Base-by-base conservation (phyloP, 92 coral and sea anemone genomes). In the Metridium senile region DNA sequence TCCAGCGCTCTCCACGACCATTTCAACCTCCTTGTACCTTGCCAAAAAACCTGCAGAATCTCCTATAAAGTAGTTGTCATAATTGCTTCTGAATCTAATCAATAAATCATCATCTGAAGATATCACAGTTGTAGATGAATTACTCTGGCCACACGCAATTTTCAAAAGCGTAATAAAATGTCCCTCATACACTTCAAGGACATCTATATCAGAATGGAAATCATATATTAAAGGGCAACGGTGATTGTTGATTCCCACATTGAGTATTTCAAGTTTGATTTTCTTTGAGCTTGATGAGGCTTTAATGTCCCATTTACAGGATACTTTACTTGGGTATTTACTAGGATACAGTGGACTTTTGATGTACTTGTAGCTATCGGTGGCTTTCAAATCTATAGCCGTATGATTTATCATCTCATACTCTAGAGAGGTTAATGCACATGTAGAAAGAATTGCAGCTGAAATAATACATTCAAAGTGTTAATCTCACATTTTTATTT, bases 31-130 rank as follows among this genome's bases (percentile, higher is more conserved):
- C n/a, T 52, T 39, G 13, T 4, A 43, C 16, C 9, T 33, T 8
- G 68, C 49, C 27, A 10, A 21, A 45, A 43, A 73, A 8, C 67
- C 49, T 25, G 23, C 62, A 6, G 39, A 27, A 31, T 1, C 16
- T 11, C 52, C 59, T 20, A 21, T 31, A 32, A 51, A 58, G n/a
- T 31, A 25, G 26, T 31, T 34, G 56, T 62, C 32, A 17, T 13
- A 26, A 58, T 80, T 78, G 1, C 86, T 65, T 21, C 71, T 51
- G 66, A 85, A 85, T 0, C 77, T 69, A 9, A 80, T 66, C 78
- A 77, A 43, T 62, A 85, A 34, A 73, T 74, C 51, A 1, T 72
- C 58, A 1, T 78, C 80, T 20, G 61, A 30, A 0, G 88, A 84
- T 33, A 35, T 25, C 3, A 62, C 63, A 16, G 65, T 20, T 20